phyloP scores from a whole-genome alignment of 2,113 vertebrate genomes.

The Mustela lutreola region DNA sequence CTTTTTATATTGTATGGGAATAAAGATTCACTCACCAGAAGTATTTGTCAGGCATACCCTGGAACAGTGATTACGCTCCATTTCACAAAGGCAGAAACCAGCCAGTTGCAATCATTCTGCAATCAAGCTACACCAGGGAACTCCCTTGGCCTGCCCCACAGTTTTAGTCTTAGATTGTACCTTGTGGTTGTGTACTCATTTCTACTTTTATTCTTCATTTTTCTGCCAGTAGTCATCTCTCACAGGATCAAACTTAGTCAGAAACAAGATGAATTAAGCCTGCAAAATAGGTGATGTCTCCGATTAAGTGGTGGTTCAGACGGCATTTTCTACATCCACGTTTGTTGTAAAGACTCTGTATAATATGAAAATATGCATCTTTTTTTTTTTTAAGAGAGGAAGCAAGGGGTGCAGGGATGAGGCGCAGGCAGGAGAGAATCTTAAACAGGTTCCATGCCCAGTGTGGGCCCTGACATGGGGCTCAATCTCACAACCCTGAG shows the following conservation, averaged over 20 bases:
- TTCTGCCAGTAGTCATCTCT: not conserved
- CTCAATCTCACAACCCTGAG: not conserved
- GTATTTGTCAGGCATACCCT: not conserved
- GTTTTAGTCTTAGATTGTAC: not conserved
- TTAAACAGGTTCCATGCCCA: not conserved
- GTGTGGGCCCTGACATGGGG: not conserved
- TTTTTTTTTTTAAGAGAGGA: not conserved
- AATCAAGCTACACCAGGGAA: not conserved
- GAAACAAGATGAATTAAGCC: not conserved
- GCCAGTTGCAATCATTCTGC: not conserved
- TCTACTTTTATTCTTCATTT: not conserved
- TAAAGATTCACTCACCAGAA: not conserved
- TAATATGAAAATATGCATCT: not conserved
- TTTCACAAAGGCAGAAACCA: not conserved
- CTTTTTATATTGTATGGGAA: not conserved
- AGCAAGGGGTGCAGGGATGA: not conserved
- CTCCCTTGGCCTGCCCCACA: not conserved
- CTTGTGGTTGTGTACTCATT: not conserved
- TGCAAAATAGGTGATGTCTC: not conserved
- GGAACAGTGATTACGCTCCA: not conserved
- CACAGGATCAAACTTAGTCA: not conserved
- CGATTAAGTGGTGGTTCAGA: not conserved
- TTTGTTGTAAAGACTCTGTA: conserved; percentile 11
- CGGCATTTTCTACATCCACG: not conserved
- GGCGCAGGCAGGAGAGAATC: not conserved